Evolutionary conservation across 2,113 vertebrate species (phyloP), one percentile per base, ranked within the genome.

Genomic region (Laticauda laticaudata): DNA sequence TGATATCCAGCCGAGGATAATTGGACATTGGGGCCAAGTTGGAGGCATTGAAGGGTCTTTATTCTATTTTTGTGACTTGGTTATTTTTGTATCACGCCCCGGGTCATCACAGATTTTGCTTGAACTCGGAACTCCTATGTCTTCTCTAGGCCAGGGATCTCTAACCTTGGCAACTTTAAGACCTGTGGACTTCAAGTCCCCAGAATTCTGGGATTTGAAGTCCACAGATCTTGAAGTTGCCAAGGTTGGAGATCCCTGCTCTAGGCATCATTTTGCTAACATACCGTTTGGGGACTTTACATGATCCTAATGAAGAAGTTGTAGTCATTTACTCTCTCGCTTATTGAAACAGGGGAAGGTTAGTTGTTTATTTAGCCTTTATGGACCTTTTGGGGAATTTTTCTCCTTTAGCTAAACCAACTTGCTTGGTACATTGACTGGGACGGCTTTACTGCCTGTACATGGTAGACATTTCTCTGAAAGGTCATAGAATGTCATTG

Each of bases 401-500:
- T 81, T 39, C 69, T 39, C 69, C 4, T 21, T 23, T 54, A 24
- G 15, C 56, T 91, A 51, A 48, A 48, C 61, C 15, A 29, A 75
- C 57, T 91, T 86, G 1, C 57, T 53, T n/a, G 0, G 0, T 55
- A 51, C 1, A 5, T 53, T 18, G 18, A 21, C 29, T 61, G 18
- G 55, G 56, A 5, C 26, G 26, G 20, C 56, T 55, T 1, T 87
- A 4, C 43, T 39, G 53, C 8, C 21, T 34, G 3, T 86, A 11
- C 23, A 24, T 39, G 93, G 86, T 0, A n/a, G 59, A 89, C 48
- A 26, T 69, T 54, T 24, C 92, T 90, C 21, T 45, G 1, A 0
- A 12, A 4, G 0, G 0, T 56, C 64, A 86, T 53, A 9, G 90
- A 23, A 39, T 64, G 92, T 11, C 26, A 89, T 2, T 91, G 57